A percentile compares a stretch with the other conserved stretches of the same genome.
phyloP scores from a whole-genome alignment of 2,888 invertebrate genomes.

The Helleia helle region DNA sequence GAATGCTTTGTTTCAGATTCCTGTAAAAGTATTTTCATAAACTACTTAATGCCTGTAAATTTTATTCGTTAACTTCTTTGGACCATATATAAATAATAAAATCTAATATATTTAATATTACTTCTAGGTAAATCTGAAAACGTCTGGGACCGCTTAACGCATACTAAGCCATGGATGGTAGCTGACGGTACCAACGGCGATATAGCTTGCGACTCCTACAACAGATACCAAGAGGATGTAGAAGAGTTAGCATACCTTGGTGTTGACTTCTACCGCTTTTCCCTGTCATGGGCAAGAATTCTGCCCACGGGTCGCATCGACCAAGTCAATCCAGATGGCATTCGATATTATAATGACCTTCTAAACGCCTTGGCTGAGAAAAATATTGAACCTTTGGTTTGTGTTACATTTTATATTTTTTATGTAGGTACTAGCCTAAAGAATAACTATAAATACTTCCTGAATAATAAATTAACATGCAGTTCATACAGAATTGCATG shows the following conservation, averaged over 20 bases:
- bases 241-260: slow-evolving; percentile 63
- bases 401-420: slow-evolving; percentile 9
- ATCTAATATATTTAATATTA: too few species aligned
- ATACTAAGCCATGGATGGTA: slow-evolving; percentile 73
- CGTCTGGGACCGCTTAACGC: slow-evolving; percentile 74
- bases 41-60: too few species aligned
- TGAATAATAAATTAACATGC: too few species aligned
- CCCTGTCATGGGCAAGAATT: slow-evolving; percentile 78
- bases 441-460: too few species aligned
- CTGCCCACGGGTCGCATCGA: slow-evolving; percentile 75
- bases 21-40: too few species aligned
- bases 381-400: slow-evolving; percentile 76
- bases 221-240: slow-evolving; percentile 76
- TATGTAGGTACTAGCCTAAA: too few species aligned
- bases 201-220: slow-evolving; percentile 80
- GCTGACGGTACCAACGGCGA: slow-evolving; percentile 77
- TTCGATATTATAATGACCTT: slow-evolving; percentile 78
- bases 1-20: too few species aligned
- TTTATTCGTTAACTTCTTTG: too few species aligned
- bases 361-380: slow-evolving; percentile 76
- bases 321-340: slow-evolving; percentile 72
- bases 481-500: too few species aligned
- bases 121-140: slow-evolving; percentile 76
- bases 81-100: too few species aligned
- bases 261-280: slow-evolving; percentile 73